Evolutionary conservation across 2,113 vertebrate genomes (phyloP), one percentile per base, ranked within the genome.

Genomic region (Sarotherodon lohbergeri): DNA sequence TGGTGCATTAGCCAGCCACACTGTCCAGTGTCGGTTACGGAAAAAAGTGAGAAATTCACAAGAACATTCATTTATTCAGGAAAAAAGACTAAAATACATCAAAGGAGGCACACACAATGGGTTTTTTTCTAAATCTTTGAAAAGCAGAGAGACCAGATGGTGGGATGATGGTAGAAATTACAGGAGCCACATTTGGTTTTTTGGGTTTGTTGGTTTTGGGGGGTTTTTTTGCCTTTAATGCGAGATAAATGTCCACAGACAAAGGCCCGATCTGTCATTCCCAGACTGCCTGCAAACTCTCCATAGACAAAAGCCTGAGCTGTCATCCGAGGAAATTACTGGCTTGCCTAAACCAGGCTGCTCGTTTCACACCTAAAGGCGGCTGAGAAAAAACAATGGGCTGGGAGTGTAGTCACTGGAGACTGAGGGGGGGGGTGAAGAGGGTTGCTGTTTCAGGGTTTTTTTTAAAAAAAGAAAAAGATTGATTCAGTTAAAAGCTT

Each of bases 211-310:
- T 80, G 86, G 10, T 57, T 85, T 86, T 24, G 19, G 19, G 36
- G 34, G 1, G 5, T 68, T 71, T 55, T 80, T 81, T 89, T 86
- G 89, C 88, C 82, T 93, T 86, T 78, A 91, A 91, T 71, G 84
- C 59, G n/a, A 71, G 66, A 79, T 81, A 68, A 89, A 66, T 89
- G 87, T 88, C 84, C 55, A 46, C 46, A 90, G 90, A 94, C 94
- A 92, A 94, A 93, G 91, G 88, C 90, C 92, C 84, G 34, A 94
- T 88, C 90, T 93, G 86, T 94, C 90, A 82, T 85, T 90, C 90
- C 88, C 84, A 95, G 93, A 93, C 93, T 90, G 91, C 92, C 93
- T 92, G 92, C 93, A 91, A 91, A 88, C 90, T 90, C 87, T 93
- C 84, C 19, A 14, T 90, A 80, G 88, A 94, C 92, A 92, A 94